These are phyloP conservation scores for Myotis lucifugus DNA, from an alignment of 2,113 vertebrate species.

Conservation along the genomic window DNA sequence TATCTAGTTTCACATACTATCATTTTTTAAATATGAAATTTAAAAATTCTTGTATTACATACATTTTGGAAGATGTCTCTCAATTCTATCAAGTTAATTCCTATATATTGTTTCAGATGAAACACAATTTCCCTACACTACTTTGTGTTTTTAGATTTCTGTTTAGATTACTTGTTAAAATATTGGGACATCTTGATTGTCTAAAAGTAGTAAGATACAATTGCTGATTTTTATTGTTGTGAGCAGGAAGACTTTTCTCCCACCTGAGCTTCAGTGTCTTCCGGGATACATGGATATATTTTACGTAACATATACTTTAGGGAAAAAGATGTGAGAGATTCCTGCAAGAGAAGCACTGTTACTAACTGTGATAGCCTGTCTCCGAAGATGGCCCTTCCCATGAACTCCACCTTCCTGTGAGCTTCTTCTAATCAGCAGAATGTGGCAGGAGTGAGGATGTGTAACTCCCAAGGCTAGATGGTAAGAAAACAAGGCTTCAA, in stretches of 20 bases:
- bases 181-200: not conserved
- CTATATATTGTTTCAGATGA: not conserved
- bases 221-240: not conserved
- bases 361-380: not conserved
- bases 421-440: not conserved
- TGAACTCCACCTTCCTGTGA: not conserved
- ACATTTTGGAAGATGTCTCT: not conserved
- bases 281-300: not conserved
- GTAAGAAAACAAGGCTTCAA: not conserved
- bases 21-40: conserved; percentile 1
- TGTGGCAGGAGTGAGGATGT: not conserved
- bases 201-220: not conserved
- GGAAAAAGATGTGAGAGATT: not conserved
- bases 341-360: not conserved
- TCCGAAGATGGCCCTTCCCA: not conserved
- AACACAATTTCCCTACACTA: not conserved
- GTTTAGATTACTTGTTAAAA: not conserved
- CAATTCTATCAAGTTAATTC: not conserved
- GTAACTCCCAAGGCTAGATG: not conserved
- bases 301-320: not conserved
- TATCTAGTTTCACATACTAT: not conserved
- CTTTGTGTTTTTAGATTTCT: not conserved
- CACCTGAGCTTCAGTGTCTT: not conserved
- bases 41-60: not conserved
- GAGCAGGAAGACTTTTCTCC: not conserved